phyloP scores from a whole-genome alignment of 2,113 vertebrate species.

The Grantiella picta region DNA sequence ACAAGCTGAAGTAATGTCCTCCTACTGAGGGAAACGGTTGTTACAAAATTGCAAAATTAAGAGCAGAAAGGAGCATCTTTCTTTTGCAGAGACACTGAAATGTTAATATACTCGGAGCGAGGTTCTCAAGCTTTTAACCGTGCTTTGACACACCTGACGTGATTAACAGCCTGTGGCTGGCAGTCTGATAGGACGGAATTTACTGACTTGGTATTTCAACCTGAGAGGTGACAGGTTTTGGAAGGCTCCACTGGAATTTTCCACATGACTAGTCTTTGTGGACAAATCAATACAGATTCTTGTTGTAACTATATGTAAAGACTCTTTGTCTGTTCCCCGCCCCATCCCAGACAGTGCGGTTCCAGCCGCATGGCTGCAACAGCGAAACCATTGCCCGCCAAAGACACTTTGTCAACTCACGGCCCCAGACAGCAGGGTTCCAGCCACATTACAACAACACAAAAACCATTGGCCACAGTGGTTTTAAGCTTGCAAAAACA shows the following conservation, averaged over 20 bases:
- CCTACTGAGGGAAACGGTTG: neutral
- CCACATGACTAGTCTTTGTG: conserved; percentile 44
- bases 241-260: conserved; percentile 14
- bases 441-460: conserved; percentile 41
- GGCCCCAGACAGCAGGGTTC: conserved; percentile 34
- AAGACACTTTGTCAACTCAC: neutral
- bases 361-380: neutral
- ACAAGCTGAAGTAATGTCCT: neutral
- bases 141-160: neutral
- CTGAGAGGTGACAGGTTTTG: conserved; percentile 1
- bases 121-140: neutral
- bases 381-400: neutral
- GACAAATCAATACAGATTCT: conserved; percentile 25
- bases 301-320: conserved; percentile 27
- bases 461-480: neutral
- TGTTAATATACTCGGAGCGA: fast-evolving
- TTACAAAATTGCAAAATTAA: neutral
- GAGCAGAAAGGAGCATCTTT: neutral
- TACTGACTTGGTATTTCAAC: conserved; percentile 5
- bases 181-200: neutral
- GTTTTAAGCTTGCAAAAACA: conserved; percentile 38
- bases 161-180: neutral
- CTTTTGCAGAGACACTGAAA: neutral
- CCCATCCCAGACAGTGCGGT: conserved; percentile 27
- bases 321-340: neutral